Evolutionary conservation across 53 echinoderm and acorn worm species (phyloP).

Genomic region (Apostichopus leukothele): DNA sequence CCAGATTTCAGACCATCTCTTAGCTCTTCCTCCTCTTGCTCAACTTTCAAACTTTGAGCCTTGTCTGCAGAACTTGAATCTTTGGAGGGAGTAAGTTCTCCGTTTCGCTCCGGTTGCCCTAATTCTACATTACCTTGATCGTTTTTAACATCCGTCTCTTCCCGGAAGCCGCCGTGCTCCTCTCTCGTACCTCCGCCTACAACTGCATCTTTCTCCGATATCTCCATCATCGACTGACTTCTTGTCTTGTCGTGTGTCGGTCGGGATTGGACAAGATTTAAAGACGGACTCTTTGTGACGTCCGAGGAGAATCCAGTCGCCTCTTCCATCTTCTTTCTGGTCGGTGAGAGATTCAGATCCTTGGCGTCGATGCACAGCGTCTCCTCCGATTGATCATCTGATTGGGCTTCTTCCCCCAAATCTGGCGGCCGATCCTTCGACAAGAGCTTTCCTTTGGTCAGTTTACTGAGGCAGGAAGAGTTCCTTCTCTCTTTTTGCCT

Average conservation of each 20-base stretch:
- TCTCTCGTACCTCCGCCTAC: neutral
- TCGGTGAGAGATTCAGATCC: conserved; percentile 53
- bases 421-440: neutral
- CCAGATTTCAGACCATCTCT: too few relatives aligned
- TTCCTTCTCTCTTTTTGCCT: conserved; percentile 53
- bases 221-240: neutral
- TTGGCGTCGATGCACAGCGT: conserved; percentile 40
- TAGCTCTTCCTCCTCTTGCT: too few relatives aligned
- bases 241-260: neutral
- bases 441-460: conserved; percentile 2
- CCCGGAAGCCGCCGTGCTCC: neutral
- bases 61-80: too few relatives aligned
- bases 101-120: neutral
- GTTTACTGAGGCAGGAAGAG: conserved; percentile 5
- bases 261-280: neutral
- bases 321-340: conserved; percentile 19
- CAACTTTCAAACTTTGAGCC: too few relatives aligned
- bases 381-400: neutral
- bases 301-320: neutral
- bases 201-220: neutral
- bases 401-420: neutral
- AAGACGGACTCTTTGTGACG: conserved; percentile 9
- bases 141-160: neutral
- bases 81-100: too few relatives aligned
- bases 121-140: neutral